A percentile compares a stretch with the other conserved stretches of the same genome.
phyloP scores from a whole-genome alignment of 2,113 vertebrate species.

The Xiphorhynchus elegans region DNA sequence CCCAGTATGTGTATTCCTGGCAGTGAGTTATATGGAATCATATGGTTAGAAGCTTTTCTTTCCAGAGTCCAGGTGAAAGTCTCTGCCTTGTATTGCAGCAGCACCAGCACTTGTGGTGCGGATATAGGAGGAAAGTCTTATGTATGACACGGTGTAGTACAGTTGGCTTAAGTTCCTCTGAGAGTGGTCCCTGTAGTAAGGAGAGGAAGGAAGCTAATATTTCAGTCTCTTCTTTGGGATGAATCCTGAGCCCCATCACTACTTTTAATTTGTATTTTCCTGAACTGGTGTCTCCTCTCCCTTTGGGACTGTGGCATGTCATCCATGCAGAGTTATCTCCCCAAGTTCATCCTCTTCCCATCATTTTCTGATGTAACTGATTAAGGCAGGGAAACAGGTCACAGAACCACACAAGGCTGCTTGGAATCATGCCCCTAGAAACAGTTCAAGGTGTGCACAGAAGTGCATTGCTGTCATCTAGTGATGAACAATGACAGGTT shows the following conservation, averaged over 20 bases:
- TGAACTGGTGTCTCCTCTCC: background rate
- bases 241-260: background rate
- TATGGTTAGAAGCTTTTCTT: background rate
- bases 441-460: background rate
- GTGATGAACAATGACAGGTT: conserved; percentile 36
- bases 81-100: background rate
- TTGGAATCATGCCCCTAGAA: background rate
- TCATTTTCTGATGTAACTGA: background rate
- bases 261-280: background rate
- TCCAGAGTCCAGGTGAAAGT: background rate
- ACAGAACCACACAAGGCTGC: background rate
- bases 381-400: background rate
- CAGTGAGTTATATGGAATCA: background rate
- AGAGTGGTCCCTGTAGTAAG: background rate
- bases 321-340: background rate
- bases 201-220: background rate
- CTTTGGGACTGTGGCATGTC: background rate
- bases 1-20: background rate
- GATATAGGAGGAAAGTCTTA: accelerated
- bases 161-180: background rate
- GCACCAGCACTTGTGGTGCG: background rate
- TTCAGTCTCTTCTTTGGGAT: background rate
- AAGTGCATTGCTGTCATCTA: conserved; percentile 60
- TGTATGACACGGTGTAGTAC: too few relatives aligned
- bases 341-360: background rate